Base-by-base conservation (phyloP, 2,888 invertebrate genomes). In the Gastrophysa polygoni region DNA sequence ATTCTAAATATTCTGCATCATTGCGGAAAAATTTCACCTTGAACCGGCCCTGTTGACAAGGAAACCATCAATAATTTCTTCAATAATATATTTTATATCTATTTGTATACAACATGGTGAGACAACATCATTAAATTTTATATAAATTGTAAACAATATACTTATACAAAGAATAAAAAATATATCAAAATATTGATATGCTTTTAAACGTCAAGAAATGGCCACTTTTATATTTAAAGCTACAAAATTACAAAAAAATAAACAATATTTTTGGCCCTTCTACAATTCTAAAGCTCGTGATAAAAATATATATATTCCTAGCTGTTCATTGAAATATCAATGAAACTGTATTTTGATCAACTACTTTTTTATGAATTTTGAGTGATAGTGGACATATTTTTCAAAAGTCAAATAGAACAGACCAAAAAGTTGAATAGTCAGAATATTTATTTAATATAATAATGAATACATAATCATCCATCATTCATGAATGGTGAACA, bases 121-220 rank as follows among this genome's bases (percentile, higher is more conserved):
- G 38, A 52, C 38, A 70, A 71, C 69, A 70, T 65, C 63, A 71
- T 69, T 70, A 67, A 64, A 63, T 65, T 68, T 66, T 57, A 65
- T 67, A 65, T 67, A 66, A 66, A 64, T 67, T 66, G 65, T 71
- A 72, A 65, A 71, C 64, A 67, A 68, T 71, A 68, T 59, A 70
- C 56, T 64, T 7, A 58, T 59, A 63, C 66, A 71, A 59, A 68
- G 62, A 66, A 70, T 66, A 68, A 68, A 71, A 72, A 71, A 68
- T 66, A 69, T 71, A 32, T 32, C 32, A 32, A 32, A 32, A 32
- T 32, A 61, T 58, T 70, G 69, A 72, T 72, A 72, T 71, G 72
- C 66, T 66, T 66, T 64, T 57, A 49, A 11, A 49, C 28, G 11
- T 49, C 24, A 49, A 49, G 20, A 49, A 64, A 68, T 68, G 67